Evolutionary conservation across 2,113 vertebrate species (phyloP).

Genomic region (Indicator indicator): DNA sequence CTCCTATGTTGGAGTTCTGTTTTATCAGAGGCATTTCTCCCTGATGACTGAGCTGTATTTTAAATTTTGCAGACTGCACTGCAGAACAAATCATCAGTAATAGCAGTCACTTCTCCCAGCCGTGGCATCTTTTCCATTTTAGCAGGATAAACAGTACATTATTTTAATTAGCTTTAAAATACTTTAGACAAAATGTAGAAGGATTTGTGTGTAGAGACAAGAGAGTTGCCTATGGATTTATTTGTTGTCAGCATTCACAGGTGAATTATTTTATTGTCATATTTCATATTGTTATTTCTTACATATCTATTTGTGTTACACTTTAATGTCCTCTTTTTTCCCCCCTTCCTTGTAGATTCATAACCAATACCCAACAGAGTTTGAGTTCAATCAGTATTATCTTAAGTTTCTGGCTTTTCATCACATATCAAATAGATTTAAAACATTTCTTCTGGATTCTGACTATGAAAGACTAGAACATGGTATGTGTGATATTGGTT

Average conservation of each 20-base stretch:
- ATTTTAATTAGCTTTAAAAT: not conserved
- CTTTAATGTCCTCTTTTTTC: not conserved
- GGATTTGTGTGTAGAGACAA: not conserved
- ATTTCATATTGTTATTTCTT: conserved; percentile 20
- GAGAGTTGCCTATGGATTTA: not conserved
- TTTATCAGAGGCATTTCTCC: not conserved
- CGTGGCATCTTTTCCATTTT: not conserved
- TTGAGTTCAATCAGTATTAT: conserved; percentile 99
- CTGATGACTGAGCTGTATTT: not conserved
- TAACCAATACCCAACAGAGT: conserved; percentile 93
- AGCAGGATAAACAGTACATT: not conserved
- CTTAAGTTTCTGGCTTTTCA: conserved; percentile 98
- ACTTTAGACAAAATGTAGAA: not conserved
- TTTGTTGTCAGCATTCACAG: not conserved
- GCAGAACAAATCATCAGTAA: not conserved
- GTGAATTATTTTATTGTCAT: not conserved
- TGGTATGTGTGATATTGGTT: conserved; percentile 80
- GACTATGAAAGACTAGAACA: conserved; percentile 98
- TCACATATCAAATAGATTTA: conserved; percentile 96
- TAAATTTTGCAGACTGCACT: not conserved
- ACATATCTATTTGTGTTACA: not conserved
- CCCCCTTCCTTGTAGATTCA: conserved; percentile 81
- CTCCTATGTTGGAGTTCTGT: not conserved
- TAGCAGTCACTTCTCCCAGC: not conserved
- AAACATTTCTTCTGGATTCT: conserved; percentile 98